These are phyloP conservation scores for Sus cebifrons DNA, from an alignment of 2,797 vertebrate species.

Conservation along the genomic window DNA sequence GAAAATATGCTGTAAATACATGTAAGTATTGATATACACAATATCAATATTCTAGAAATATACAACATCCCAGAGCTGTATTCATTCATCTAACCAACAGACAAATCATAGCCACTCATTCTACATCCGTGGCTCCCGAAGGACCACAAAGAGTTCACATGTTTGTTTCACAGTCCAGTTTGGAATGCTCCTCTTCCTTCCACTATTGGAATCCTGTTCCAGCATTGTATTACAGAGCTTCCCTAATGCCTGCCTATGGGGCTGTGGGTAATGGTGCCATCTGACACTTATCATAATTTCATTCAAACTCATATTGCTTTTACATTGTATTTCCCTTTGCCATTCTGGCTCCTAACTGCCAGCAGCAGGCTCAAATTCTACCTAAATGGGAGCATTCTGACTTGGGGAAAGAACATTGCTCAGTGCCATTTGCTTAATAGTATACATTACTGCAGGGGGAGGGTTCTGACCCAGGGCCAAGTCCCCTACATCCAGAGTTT, in stretches of 20 bases:
- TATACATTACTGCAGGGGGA: conserved; percentile 88
- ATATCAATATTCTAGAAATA: conserved; percentile 14
- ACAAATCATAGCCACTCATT: conserved; percentile 40
- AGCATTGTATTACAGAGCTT: conserved; percentile 87
- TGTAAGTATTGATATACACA: background rate
- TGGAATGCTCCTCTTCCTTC: conserved; percentile 74
- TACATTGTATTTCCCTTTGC: conserved; percentile 90
- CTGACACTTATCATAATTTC: conserved; percentile 91
- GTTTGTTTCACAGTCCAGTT: conserved; percentile 60
- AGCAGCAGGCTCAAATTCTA: conserved; percentile 91
- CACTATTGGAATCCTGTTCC: conserved; percentile 85
- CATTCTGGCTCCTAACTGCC: conserved; percentile 89
- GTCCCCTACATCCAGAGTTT: conserved; percentile 76
- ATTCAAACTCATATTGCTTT: conserved; percentile 91
- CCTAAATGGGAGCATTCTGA: conserved; percentile 90
- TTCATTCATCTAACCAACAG: conserved; percentile 48
- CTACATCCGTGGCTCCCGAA: background rate
- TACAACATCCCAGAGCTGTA: background rate
- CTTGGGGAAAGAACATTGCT: conserved; percentile 88
- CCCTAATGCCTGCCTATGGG: conserved; percentile 89
- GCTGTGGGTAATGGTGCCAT: conserved; percentile 89
- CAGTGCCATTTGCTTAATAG: conserved; percentile 91
- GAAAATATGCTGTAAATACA: background rate
- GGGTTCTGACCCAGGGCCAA: conserved; percentile 86
- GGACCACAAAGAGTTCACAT: conserved; percentile 82